A percentile compares a stretch with the other conserved stretches of the same genome.
These are phyloP conservation scores for Corapipo altera DNA, from an alignment of 2,113 vertebrate species.

Conservation along the genomic window DNA sequence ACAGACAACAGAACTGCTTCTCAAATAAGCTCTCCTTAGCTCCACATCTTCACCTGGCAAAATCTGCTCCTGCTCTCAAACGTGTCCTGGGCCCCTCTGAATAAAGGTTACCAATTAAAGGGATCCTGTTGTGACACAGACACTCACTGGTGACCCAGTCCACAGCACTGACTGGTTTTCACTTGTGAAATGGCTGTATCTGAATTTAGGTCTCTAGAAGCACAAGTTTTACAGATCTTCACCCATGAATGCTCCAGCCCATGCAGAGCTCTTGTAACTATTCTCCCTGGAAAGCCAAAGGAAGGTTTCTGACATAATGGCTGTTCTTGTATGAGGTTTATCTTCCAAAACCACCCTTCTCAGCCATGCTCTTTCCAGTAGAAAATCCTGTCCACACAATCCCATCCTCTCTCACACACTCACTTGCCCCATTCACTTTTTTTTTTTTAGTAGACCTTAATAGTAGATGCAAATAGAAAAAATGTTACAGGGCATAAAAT, in stretches of 20 bases:
- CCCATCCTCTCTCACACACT: background rate
- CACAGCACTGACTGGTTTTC: background rate
- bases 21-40: background rate
- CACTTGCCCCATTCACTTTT: background rate
- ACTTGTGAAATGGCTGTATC: background rate
- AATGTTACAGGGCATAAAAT: constrained; percentile 59
- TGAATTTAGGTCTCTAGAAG: background rate
- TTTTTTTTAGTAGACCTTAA: constrained; percentile 18
- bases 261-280: background rate
- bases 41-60: background rate
- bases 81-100: background rate
- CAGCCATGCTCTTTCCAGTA: background rate
- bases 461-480: background rate
- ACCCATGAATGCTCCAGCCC: background rate
- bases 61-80: background rate
- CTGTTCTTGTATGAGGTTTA: background rate
- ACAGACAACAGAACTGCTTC: background rate
- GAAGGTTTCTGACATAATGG: background rate
- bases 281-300: background rate
- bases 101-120: background rate
- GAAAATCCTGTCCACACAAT: background rate
- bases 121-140: rapidly evolving
- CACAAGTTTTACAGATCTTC: background rate
- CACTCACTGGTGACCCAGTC: background rate
- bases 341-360: background rate